phyloP scores from a whole-genome alignment of 1,140 invertebrate species.

The Hyles vespertilio region DNA sequence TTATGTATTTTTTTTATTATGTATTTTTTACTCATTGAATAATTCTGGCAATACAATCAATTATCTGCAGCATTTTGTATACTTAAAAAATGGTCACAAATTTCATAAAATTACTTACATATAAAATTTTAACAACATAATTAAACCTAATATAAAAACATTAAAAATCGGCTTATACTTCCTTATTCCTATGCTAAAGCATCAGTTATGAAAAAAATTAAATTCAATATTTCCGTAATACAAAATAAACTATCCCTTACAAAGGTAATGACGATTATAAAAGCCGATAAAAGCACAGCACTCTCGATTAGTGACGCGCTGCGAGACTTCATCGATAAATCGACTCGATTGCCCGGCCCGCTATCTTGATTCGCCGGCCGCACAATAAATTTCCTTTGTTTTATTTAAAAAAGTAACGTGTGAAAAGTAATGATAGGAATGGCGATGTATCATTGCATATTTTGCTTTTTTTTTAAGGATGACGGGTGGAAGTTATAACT shows the following conservation, averaged over 20 bases:
- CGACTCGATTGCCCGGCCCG: slow-evolving; percentile 40
- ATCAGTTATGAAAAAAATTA: not conserved
- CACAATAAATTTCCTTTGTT: slow-evolving; percentile 31
- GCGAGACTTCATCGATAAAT: slow-evolving; percentile 56
- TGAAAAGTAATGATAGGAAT: slow-evolving; percentile 1
- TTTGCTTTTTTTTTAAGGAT: not conserved
- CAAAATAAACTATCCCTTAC: too few relatives aligned
- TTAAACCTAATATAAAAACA: too few relatives aligned
- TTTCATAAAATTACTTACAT: too few relatives aligned
- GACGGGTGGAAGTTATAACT: too few relatives aligned
- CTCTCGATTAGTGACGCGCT: slow-evolving; percentile 61
- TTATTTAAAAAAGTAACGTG: slow-evolving; percentile 1
- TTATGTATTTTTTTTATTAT: too few relatives aligned
- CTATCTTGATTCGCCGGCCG: slow-evolving; percentile 46
- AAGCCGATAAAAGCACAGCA: slow-evolving; percentile 54
- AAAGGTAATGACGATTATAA: slow-evolving; percentile 53
- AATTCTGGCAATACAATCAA: too few relatives aligned
- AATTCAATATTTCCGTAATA: too few relatives aligned
- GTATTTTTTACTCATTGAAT: too few relatives aligned
- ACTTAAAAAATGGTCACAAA: too few relatives aligned
- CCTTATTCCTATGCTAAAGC: not conserved
- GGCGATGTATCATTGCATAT: not conserved
- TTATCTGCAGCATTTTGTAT: too few relatives aligned
- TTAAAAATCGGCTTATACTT: not conserved
- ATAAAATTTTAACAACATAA: too few relatives aligned